Evolutionary conservation across 2,888 invertebrate genomes (phyloP), one percentile per base, ranked within the genome.

Genomic region (Aphelenchoides bicaudatus): DNA sequence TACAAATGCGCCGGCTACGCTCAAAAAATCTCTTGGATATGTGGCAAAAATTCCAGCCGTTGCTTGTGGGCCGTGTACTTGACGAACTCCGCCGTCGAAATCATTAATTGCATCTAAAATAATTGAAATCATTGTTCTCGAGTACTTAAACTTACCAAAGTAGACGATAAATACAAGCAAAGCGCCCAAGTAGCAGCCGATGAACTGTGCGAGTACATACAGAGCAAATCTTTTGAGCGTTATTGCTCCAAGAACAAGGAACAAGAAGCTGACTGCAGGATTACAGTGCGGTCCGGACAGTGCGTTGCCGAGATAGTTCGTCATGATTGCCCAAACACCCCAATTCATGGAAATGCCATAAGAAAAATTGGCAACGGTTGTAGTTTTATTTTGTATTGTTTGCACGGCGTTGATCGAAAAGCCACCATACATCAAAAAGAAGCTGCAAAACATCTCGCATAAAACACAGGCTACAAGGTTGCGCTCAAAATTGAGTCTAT

Each of bases 31-130:
- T 30, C 79, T 72, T 3, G 83, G 83, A 60, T 81, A 83, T 0
- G 84, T 83, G 23, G 82, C 74, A 71, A 81, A 84, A 37, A 84
- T 83, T 2, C 82, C 81, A 0, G 83, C 83, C 0, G 83, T 83
- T 6, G 70, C 78, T 2, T 71, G 62, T 1, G 23, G 25, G 1
- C 58, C 58, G 31, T 23, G 28, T 2, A 65, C 63, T 1, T 79
- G 78, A 10, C 62, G 62, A 1, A 74, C 67, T 10, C 81, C 81
- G n/a, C 71, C 73, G 54, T 80, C 79, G 65, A 68, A 79, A 37
- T 75, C 51, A 16, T 70, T 62, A 5, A 80, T 59, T 5, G 53
- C 65, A 16, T 64, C 64, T 63, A 31, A 16, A 57, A 57, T 13
- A 5, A 28, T n/a, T 8, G 43, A 21, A 6, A 8, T 8, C 8